phyloP scores from a whole-genome alignment of 2,888 invertebrate genomes.

The Lordiphosa andalusiaca region DNA sequence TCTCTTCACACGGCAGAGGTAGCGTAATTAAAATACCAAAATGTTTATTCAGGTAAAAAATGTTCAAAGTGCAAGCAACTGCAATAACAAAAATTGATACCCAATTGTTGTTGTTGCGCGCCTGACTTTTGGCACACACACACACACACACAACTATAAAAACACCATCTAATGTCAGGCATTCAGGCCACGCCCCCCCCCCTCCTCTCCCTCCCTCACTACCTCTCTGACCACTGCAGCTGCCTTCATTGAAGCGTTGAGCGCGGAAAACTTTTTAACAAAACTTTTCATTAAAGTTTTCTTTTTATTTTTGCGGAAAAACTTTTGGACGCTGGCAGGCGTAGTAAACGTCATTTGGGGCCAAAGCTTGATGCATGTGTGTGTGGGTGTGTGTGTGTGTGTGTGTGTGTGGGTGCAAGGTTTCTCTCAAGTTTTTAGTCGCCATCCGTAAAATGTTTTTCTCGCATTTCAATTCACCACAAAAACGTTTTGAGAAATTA shows the following conservation, averaged over 20 bases:
- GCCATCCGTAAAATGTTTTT: conserved; percentile 79
- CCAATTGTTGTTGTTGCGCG: conserved; percentile 41
- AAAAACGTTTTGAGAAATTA: conserved; percentile 79
- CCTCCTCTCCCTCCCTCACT: neutral
- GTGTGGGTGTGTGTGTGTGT: conserved; percentile 20
- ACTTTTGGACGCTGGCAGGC: conserved; percentile 57
- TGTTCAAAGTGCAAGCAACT: conserved; percentile 63
- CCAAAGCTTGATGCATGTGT: conserved; percentile 18
- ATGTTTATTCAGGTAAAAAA: conserved; percentile 78
- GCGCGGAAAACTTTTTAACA: conserved; percentile 68
- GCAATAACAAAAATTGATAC: conserved; percentile 66
- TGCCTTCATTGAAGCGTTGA: conserved; percentile 65
- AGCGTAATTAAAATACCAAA: conserved; percentile 76
- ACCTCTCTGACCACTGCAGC: neutral
- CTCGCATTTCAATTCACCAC: conserved; percentile 78
- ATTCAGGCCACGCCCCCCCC: conserved; percentile 11
- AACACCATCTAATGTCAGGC: conserved; percentile 67
- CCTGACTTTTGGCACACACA: conserved; percentile 63
- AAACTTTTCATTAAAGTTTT: conserved; percentile 75
- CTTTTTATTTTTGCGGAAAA: conserved; percentile 45
- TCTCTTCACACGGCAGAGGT: conserved; percentile 23
- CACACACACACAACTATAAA: conserved; percentile 45
- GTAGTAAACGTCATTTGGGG: conserved; percentile 67
- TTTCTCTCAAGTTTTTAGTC: conserved; percentile 77
- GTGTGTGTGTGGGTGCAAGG: conserved; percentile 36